Base-by-base conservation (phyloP, 2,888 invertebrate genomes). In the Tachina lurida region DNA sequence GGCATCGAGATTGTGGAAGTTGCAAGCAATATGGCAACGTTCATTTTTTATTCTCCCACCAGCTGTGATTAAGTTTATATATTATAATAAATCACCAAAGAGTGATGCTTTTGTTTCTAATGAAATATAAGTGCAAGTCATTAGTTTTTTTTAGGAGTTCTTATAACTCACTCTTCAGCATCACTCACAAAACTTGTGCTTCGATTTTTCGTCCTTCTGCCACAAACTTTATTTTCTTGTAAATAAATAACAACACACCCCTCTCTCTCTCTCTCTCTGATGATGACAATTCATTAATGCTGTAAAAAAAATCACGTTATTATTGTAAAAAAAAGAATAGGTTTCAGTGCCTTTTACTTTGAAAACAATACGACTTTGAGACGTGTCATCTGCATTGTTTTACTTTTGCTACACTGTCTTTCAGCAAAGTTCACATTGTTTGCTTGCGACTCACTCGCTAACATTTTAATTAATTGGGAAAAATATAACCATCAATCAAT, bases 201-300 rank as follows among this genome's bases (percentile, higher is more conserved):
- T 7, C 31, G 5, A 31, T 31, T 31, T 31, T 31, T 5, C 31
- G 5, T 22, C 70, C 8, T 47, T 22, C 22, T 31, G 13, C 17
- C 43, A 0, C 3, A 22, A 31, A 22, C 71, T 75, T 75, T 63
- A 8, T 8, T 31, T 10, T 52, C 1, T n/a, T 39, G 15, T 74
- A 12, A 63, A 65, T 54, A 75, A 63, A 74, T 31, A 58, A 49
- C 19, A 60, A 5, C 15, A 52, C 12, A 31, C n/a, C n/a, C 7
- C 7, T 31, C 5, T 31, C 54, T 41, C 10, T 22, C 62, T 74
- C 31, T 7, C 65, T 41, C 10, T 22, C 62, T 74, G 74, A 22
- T 75, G 45, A 63, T 54, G 75, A 75, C 75, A 75, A 75, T 75
- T 54, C 52, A n/a, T 41, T 54, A 43, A 63, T 75, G 43, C 52